Evolutionary conservation across 2,888 invertebrate species (phyloP), one percentile per base, ranked within the genome.

Genomic region (Ptilodon capucinus): DNA sequence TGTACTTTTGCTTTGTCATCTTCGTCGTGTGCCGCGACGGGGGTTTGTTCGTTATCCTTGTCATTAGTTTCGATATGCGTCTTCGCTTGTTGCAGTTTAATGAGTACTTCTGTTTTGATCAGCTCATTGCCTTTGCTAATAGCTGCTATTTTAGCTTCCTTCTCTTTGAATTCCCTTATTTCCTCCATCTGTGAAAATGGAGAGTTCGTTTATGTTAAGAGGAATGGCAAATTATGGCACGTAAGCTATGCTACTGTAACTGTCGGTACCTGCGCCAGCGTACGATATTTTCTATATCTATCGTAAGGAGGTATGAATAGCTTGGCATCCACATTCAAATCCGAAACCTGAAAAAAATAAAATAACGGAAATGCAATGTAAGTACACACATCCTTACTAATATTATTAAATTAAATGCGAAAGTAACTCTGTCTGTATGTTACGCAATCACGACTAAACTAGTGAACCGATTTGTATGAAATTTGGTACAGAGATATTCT

Each of bases 301-400:
- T 82, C 79, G 64, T 77, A 87, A 0, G 88, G 88, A n/a, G 86
- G 81, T 51, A 86, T 68, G 58, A 85, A 87, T 51, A 77, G 61
- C 57, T 85, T 70, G 1, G 83, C 81, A 5, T 85, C 79, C 7
- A 73, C 83, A 49, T 84, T 83, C 60, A 84, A 64, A 16, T 66
- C 71, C 25, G 83, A 83, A 14, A 74, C 71, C 86, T 86, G 79
- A 54, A 74, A 28, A 11, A 28, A n/a, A 28, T 4, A 11, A 0
- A n/a, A 28, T n/a, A n/a, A n/a, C n/a, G n/a, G n/a, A n/a, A n/a
- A n/a, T n/a, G n/a, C n/a, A n/a, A n/a, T n/a, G n/a, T n/a, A n/a
- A n/a, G n/a, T n/a, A n/a, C n/a, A n/a, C n/a, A n/a, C n/a, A n/a
- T n/a, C n/a, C n/a, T n/a, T n/a, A n/a, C n/a, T n/a, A n/a, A n/a